phyloP scores from a whole-genome alignment of 2,113 vertebrate genomes.

The Nyctibius bracteatus region DNA sequence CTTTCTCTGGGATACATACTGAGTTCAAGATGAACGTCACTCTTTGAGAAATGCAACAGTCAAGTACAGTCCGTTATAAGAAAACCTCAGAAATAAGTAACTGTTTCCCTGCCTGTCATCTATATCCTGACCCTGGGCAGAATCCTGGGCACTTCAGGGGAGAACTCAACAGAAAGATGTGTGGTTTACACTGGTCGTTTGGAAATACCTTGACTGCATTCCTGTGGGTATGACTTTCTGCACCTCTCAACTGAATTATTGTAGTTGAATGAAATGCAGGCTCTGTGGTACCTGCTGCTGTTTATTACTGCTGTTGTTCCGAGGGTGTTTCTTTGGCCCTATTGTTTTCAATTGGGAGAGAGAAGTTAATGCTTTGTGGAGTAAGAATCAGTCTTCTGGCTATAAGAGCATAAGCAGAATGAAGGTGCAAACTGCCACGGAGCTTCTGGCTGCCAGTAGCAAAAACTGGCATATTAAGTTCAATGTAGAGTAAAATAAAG shows the following conservation, averaged over 20 bases:
- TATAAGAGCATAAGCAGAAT: not conserved
- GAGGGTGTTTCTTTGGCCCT: not conserved
- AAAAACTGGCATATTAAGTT: not conserved
- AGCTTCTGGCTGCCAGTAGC: not conserved
- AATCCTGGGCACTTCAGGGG: not conserved
- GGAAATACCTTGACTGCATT: not conserved
- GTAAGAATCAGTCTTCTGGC: not conserved
- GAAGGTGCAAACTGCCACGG: not conserved
- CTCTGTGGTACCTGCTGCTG: not conserved
- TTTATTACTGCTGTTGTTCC: not conserved
- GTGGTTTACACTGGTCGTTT: fast-evolving
- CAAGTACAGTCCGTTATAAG: not conserved
- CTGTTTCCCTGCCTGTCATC: not conserved
- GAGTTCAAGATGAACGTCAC: not conserved
- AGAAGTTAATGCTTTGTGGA: not conserved
- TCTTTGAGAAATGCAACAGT: not conserved
- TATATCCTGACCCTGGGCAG: not conserved
- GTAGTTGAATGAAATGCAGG: fast-evolving
- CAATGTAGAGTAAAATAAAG: not conserved
- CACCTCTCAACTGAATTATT: not conserved
- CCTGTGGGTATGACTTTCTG: not conserved
- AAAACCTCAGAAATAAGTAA: not conserved
- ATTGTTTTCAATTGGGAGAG: not conserved
- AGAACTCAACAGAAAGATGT: not conserved
- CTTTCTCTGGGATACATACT: not conserved